Evolutionary conservation across 2,888 invertebrate genomes (phyloP).

Genomic region (Thalpophila matura): DNA sequence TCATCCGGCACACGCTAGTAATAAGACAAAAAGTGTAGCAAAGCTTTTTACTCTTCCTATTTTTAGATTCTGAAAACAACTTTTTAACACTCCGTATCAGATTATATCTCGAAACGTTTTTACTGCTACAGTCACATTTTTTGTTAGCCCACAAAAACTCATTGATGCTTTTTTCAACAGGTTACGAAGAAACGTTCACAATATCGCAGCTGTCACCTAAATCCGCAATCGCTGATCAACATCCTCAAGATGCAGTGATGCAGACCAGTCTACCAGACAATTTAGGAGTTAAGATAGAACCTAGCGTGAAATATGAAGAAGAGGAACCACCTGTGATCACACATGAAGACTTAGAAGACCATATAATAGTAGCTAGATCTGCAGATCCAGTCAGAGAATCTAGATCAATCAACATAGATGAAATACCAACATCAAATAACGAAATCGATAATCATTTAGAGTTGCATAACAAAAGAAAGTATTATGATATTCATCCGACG

Average conservation of each 20-base stretch:
- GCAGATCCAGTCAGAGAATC: constrained; percentile 87
- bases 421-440: constrained; percentile 89
- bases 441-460: constrained; percentile 91
- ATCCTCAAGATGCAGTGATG: constrained; percentile 71
- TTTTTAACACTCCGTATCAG: neutral
- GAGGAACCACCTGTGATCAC: constrained; percentile 62
- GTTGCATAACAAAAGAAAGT: constrained; percentile 84
- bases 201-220: constrained; percentile 94
- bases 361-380: constrained; percentile 88
- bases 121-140: neutral
- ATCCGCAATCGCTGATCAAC: constrained; percentile 82
- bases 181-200: constrained; percentile 89
- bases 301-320: constrained; percentile 76
- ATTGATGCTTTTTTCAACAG: constrained; percentile 79
- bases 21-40: too few relatives aligned
- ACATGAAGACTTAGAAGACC: constrained; percentile 76
- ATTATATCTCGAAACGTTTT: neutral
- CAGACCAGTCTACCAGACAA: constrained; percentile 80
- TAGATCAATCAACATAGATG: constrained; percentile 90
- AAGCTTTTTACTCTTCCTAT: too few relatives aligned
- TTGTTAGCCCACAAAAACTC: neutral
- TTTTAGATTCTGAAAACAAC: neutral
- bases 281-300: constrained; percentile 83
- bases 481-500: constrained; percentile 90
- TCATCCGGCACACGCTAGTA: too few relatives aligned